Evolutionary conservation across 2,888 invertebrate genomes (phyloP), one percentile per base, ranked within the genome.

Genomic region (Argyresthia albistria): DNA sequence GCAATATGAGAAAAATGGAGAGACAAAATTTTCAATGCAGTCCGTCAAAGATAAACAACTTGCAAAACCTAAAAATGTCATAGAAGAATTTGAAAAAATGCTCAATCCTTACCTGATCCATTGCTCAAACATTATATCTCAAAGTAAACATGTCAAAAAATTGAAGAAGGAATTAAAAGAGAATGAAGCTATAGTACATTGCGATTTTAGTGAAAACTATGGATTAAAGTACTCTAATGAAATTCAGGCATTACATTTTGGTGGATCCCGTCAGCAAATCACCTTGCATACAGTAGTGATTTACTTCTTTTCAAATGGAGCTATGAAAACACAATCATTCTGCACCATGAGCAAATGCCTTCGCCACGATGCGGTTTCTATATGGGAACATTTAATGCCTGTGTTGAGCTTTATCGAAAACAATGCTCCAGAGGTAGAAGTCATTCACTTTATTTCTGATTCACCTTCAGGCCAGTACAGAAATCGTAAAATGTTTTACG

Each of bases 401-500:
- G n/a, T 43, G n/a, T n/a, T n/a, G n/a, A n/a, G n/a, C 10, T 39
- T 39, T n/a, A n/a, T n/a, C n/a, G n/a, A n/a, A n/a, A n/a, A 58
- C n/a, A 55, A 60, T 46, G n/a, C n/a, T n/a, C n/a, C n/a, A n/a
- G n/a, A n/a, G n/a, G n/a, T n/a, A n/a, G n/a, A n/a, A n/a, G n/a
- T n/a, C n/a, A n/a, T n/a, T n/a, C n/a, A n/a, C n/a, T 55, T 58
- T 15, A 35, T 57, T 11, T 54, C 55, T 0, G 60, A 60, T 35
- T 54, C 54, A 8, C 59, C 60, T 8, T 35, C 50, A 2, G 51
- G 56, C 4, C 57, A 59, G 15, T 58, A 59, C n/a, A 42, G 58
- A 45, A 60, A 59, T 35, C 56, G 57, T 45, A 49, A 43, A 1
- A 58, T 59, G 54, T 59, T 60, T 52, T 58, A 52, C 43, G 12